These are phyloP conservation scores for Dermochelys coriacea DNA, from an alignment of 2,797 vertebrate genomes.

Conservation along the genomic window DNA sequence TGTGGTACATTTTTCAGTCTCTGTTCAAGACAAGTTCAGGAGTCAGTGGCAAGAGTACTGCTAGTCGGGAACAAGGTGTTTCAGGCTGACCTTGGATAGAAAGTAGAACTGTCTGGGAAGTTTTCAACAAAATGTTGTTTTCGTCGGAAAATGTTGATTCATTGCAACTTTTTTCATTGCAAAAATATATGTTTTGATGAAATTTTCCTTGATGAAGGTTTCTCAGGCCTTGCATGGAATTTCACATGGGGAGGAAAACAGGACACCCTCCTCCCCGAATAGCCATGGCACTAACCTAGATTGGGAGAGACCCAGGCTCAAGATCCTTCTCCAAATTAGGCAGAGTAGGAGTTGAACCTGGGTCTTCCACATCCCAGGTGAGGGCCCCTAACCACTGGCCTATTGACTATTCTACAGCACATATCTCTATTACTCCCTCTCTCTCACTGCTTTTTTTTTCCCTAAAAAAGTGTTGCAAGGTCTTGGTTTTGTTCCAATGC, in stretches of 20 bases:
- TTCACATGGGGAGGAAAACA: not conserved
- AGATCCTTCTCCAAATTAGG: not conserved
- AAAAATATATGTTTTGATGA: not conserved
- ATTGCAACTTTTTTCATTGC: not conserved
- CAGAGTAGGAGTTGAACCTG: not conserved
- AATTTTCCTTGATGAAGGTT: not conserved
- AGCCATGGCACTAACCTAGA: not conserved
- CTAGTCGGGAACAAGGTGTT: not conserved
- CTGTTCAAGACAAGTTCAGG: not conserved
- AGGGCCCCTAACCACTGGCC: not conserved
- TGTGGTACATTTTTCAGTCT: not conserved
- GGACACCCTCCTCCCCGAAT: rapidly evolving
- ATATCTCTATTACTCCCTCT: not conserved
- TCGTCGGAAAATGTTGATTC: not conserved
- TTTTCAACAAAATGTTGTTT: not conserved
- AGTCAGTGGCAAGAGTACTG: not conserved
- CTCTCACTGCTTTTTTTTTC: not conserved
- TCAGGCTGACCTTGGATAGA: not conserved
- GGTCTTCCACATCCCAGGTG: not conserved
- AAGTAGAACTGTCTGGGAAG: not conserved
- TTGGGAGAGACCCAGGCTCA: not conserved
- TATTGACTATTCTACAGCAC: not conserved
- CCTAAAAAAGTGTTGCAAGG: not conserved
- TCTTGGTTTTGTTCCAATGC: rapidly evolving
- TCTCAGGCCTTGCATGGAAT: not conserved